Percentiles rank a stretch among this genome's conserved stretches.
phyloP scores from a whole-genome alignment of 2,113 vertebrate species.

The Hippocampus zosterae region DNA sequence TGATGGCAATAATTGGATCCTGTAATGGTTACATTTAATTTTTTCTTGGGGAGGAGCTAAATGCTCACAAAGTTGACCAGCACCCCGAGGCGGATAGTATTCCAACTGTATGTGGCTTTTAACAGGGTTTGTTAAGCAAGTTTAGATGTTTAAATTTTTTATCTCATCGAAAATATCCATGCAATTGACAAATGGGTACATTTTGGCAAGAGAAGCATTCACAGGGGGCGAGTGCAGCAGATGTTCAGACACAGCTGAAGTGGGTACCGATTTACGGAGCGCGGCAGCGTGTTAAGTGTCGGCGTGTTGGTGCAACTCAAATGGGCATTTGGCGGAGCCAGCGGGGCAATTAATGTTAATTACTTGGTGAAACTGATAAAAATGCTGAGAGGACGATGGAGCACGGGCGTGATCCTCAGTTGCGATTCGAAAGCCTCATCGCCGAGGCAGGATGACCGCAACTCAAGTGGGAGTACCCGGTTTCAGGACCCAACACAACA shows the following conservation, averaged over 20 bases:
- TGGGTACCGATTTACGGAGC: slow-evolving; percentile 25
- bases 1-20: background rate
- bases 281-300: slow-evolving; percentile 31
- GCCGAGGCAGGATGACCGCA: slow-evolving; percentile 33
- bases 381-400: slow-evolving; percentile 50
- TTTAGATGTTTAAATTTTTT: background rate
- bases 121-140: background rate
- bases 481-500: slow-evolving; percentile 16
- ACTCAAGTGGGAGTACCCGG: slow-evolving; percentile 10
- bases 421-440: background rate
- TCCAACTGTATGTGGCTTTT: background rate
- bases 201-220: slow-evolving; percentile 7
- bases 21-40: background rate
- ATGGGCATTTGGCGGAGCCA: slow-evolving; percentile 56
- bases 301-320: slow-evolving; percentile 49
- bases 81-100: background rate
- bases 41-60: background rate
- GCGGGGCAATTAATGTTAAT: slow-evolving; percentile 66
- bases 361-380: slow-evolving; percentile 56
- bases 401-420: slow-evolving; percentile 46
- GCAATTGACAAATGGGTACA: background rate
- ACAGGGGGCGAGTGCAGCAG: slow-evolving; percentile 17
- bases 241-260: slow-evolving; percentile 37
- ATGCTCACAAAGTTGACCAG: background rate
- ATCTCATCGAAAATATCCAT: background rate